Evolutionary conservation across 2,797 vertebrate species (phyloP).

Genomic region (Botia kubotai): DNA sequence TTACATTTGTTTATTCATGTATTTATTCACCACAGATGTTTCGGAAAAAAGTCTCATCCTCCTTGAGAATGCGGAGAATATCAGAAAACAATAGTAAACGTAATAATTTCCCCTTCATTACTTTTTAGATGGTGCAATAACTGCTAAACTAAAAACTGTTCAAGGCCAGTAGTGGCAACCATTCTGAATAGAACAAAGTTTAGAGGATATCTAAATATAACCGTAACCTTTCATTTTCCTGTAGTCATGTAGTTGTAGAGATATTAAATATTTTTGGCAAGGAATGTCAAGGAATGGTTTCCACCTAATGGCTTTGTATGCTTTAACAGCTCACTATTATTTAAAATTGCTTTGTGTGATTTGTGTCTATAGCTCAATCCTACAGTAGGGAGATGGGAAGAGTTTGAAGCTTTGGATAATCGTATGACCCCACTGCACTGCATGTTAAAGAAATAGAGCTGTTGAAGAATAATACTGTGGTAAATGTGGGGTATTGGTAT

Average conservation of each 20-base stretch:
- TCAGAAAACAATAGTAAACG: conserved; percentile 79
- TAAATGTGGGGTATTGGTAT: conserved; percentile 38
- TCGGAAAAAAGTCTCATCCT: conserved; percentile 83
- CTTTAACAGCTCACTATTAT: conserved; percentile 62
- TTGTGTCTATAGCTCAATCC: conserved; percentile 44
- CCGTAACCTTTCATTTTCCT: background rate
- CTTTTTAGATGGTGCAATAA: conserved; percentile 66
- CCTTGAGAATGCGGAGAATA: conserved; percentile 83
- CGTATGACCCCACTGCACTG: conserved; percentile 45
- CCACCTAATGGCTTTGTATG: conserved; percentile 66
- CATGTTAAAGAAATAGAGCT: conserved; percentile 52
- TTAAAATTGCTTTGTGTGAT: conserved; percentile 34
- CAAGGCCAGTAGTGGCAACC: conserved; percentile 69
- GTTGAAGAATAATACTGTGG: conserved; percentile 29
- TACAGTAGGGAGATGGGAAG: conserved; percentile 25
- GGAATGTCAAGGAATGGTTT: conserved; percentile 63
- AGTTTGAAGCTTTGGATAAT: conserved; percentile 43
- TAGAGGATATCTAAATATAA: conserved; percentile 3
- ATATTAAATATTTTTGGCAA: conserved; percentile 10
- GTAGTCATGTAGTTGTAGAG: background rate
- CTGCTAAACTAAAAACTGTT: conserved; percentile 56
- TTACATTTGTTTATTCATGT: conserved; percentile 68
- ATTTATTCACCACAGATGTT: conserved; percentile 79
- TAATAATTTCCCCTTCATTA: conserved; percentile 73
- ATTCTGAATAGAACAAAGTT: conserved; percentile 40